These are phyloP conservation scores for Chondrilla cf. caribensis DNA, from an alignment of 37 sponge, comb jelly and placozoan species.

Conservation along the genomic window DNA sequence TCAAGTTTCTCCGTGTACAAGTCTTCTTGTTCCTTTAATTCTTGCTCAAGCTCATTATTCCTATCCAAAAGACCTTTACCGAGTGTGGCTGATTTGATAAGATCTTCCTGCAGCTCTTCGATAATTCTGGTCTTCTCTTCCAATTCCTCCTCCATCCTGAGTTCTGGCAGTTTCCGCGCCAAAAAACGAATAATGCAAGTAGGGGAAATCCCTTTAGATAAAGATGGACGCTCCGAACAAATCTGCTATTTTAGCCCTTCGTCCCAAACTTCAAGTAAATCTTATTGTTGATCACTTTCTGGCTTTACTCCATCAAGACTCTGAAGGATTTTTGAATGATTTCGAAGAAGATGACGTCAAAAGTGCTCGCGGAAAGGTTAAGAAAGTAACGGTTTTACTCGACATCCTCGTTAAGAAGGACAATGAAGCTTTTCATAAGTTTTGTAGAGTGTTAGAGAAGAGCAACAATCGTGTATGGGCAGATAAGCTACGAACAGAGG, in stretches of 20 bases:
- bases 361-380: neutral
- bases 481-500: neutral
- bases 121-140: neutral
- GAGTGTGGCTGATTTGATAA: neutral
- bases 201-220: neutral
- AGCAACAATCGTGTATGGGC: neutral
- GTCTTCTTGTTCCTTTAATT: neutral
- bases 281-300: neutral
- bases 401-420: neutral
- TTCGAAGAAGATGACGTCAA: neutral
- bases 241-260: neutral
- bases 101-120: slow-evolving; percentile 3
- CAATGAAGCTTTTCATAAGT: neutral
- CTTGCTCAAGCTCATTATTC: slow-evolving; percentile 9
- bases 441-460: neutral
- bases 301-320: neutral
- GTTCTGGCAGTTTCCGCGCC: neutral
- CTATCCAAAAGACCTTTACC: neutral
- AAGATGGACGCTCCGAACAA: neutral
- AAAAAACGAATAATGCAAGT: neutral
- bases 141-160: neutral
- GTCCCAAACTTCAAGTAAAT: neutral
- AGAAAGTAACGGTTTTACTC: neutral
- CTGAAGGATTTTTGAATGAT: slow-evolving; percentile 5
- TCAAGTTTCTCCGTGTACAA: neutral